Evolutionary conservation across 2,888 invertebrate species (phyloP), one percentile per base, ranked within the genome.

Genomic region (Atethmia centrago): DNA sequence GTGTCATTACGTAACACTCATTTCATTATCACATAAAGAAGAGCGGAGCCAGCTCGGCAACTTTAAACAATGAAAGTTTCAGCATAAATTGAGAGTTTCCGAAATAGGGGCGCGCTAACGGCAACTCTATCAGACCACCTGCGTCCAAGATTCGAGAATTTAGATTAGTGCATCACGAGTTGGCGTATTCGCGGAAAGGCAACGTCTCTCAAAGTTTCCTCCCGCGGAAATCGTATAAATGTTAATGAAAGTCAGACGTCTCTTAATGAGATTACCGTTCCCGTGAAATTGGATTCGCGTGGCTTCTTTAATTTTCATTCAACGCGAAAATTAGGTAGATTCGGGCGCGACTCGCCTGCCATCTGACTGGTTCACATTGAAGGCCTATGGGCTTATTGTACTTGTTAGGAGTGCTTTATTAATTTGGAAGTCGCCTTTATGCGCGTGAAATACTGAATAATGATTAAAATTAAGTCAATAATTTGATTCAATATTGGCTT

Each of bases 221-320:
- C 89, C 88, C 87, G 88, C 89, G 90, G 93, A 95, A 93, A 94
- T 94, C 94, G 92, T 94, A 95, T 95, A 95, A 95, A 96, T 95
- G 94, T 94, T 96, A 95, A 95, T 95, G 95, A 95, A 96, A 93
- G 93, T 92, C 93, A 95, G 95, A 92, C 93, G 92, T 92, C 92
- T 90, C 93, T n/a, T 95, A 96, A 95, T 95, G 93, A 95, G 95
- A 95, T 96, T 96, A 95, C 93, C 91, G 93, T 90, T 93, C 90
- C 93, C 92, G 93, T 94, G 93, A 94, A 95, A 95, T 95, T 95
- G 94, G 93, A 95, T 95, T 93, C 93, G 87, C 93, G 91, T 91
- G 92, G 90, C 93, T 95, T 95, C 95, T 95, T 95, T 94, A 95
- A 95, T 95, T 95, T 95, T 93, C 94, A 94, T 92, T 93, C 93